Conservation (phyloP, 2,797 vertebrate species). For the Falco berigora region DNA sequence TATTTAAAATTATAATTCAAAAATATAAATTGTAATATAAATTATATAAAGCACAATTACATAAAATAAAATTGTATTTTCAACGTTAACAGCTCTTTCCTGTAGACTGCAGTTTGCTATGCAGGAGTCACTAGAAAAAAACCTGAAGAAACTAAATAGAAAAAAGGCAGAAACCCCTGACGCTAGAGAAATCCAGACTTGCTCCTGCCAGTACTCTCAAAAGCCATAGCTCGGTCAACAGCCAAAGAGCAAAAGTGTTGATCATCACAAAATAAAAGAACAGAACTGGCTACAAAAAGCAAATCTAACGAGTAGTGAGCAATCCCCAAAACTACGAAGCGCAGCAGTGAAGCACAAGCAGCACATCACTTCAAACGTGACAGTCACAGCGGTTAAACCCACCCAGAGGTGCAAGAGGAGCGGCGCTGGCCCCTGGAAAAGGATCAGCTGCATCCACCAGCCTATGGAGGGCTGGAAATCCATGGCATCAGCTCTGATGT, state of each 20-base stretch:
- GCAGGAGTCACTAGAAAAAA: not conserved
- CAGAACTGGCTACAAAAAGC: not conserved
- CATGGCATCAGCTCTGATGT: rapidly evolving
- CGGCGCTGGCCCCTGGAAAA: rapidly evolving
- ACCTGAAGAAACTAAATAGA: not conserved
- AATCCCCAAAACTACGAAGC: not conserved
- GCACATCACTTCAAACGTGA: not conserved
- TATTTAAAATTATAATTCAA: not conserved
- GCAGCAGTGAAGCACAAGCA: not conserved
- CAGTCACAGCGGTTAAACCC: not conserved
- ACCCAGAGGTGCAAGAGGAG: not conserved
- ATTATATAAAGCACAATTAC: not conserved
- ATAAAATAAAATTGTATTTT: not conserved
- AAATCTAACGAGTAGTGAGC: not conserved
- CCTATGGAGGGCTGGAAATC: not conserved
- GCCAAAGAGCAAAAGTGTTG: rapidly evolving
- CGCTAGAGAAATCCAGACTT: not conserved
- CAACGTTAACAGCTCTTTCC: not conserved
- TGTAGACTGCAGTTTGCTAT: not conserved
- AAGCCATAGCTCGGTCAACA: not conserved
- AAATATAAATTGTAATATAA: not conserved
- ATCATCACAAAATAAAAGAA: not conserved
- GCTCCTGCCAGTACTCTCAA: not conserved
- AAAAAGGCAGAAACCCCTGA: not conserved
- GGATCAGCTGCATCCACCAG: not conserved